Base-by-base conservation (phyloP, 2,797 vertebrate species). In the Sebastes paucispinis region DNA sequence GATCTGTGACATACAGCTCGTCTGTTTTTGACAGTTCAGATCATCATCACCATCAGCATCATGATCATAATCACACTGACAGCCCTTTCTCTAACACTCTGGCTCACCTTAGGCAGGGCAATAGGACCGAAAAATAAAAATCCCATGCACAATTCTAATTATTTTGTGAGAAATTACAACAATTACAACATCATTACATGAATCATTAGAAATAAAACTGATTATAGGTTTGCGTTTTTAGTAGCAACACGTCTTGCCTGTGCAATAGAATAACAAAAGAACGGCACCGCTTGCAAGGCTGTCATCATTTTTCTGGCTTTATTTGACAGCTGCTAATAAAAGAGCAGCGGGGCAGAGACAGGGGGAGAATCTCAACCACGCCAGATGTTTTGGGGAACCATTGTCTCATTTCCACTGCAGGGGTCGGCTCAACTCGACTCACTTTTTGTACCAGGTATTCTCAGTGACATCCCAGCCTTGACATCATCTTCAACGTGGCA, bases 61-160 rank as follows among this genome's bases (percentile, higher is more conserved):
- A 71, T 88, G 66, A 84, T 27, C 73, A 81, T 88, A 84, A 89
- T 90, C 73, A 81, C 86, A 74, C 76, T 64, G 84, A 79, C 83
- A 64, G 74, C 9, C 34, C 36, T 59, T 76, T 50, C 67, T 81
- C 54, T 2, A 36, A 71, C 66, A 69, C 64, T 22, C 69, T 25
- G 25, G 32, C 39, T 79, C 71, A 85, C 77, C 69, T 62, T 67
- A 4, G 80, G 32, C 71, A 39, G 43, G 16, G 43, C 52, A 31
- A 36, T 0, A 50, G n/a, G 54, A 36, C 20, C 27, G 22, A 18
- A 69, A 72, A 72, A 77, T 50, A 69, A 55, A 63, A 73, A 55
- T 3, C 2, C 25, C 31, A 1, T 32, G 5, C 13, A 39, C 4
- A 12, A 39, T 24, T 50, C 27, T 13, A n/a, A 34, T 59, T 36